Evolutionary conservation across 2,888 invertebrate genomes (phyloP), one percentile per base, ranked within the genome.

Genomic region (Corbicula japonica): DNA sequence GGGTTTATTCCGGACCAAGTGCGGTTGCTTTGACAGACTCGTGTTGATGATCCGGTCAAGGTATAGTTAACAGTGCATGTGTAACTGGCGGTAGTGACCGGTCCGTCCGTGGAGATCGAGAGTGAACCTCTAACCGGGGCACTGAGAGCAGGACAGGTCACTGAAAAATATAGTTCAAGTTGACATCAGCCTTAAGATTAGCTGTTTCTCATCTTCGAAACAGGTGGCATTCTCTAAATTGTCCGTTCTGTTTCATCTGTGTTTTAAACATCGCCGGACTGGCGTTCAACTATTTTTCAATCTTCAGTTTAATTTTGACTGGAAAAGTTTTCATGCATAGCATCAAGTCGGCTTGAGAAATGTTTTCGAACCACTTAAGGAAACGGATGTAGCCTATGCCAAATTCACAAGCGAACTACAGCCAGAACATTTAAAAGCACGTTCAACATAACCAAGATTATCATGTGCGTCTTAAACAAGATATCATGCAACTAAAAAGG

Each of bases 51-150:
- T 15, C 76, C 76, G 21, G 50, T 41, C 23, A 76, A n/a, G 4
- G 70, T 61, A 44, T 70, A 70, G 5, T 62, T 62, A 0, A 32
- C 38, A 41, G 48, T 30, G 28, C 76, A 76, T 26, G 46, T 50
- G 44, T 65, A 65, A 12, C 28, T 34, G 12, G 58, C 70, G 12
- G 26, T 26, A 0, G 76, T 70, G 0, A 34, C 18, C 3, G 52
- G 32, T 12, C 62, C 62, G 18, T 68, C 41, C 32, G 70, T 35
- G 4, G 60, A 52, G 54, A 60, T 73, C 5, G 76, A 60, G 6
- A 80, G 70, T 5, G 52, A 38, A 0, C 80, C 80, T 48, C 70
- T 48, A 4, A 34, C 48, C 2, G 80, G 80, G 18, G 73, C 65
- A 6, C 73, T 52, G 1, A 73, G 32, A 1, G 18, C 4, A 18